Evolutionary conservation across 2,797 vertebrate species (phyloP), one percentile per base, ranked within the genome.

Genomic region (Myripristis jacobus): DNA sequence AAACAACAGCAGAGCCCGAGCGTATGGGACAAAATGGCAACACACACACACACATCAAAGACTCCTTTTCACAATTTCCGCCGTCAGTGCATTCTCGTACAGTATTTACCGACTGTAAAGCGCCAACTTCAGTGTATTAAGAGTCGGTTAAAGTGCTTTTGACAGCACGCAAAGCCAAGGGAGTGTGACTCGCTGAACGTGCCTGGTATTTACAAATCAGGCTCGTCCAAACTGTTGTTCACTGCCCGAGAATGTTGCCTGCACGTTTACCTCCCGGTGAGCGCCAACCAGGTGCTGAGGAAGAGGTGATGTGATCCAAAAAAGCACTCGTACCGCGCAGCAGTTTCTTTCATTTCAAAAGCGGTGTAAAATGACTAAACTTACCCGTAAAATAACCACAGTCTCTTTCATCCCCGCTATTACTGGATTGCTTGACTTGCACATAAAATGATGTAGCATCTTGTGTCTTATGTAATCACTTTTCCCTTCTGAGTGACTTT

Each of bases 1-100:
- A 77, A 75, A 83, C 73, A 69, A 71, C 74, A 61, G 50, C 22
- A 66, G 56, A 64, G 52, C 19, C 38, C 1, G 5, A 48, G 22
- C 66, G 63, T 22, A 52, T 29, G 19, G 43, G 25, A 56, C 16
- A 5, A 36, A 73, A 67, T 25, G 43, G 15, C 62, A 73, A 72
- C 51, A 69, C 54, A 31, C 22, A 54, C 29, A 31, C 24, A 57
- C 12, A 44, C 15, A 44, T 41, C 11, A 43, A 12, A 44, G 46
- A 46, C 59, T 36, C 34, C 34, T 36, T 36, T 36, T 36, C 46
- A n/a, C 59, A 19, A 19, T 53, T 62, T 67, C 36, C 10, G 7
- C 34, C 34, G 2, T 36, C 34, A 36, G 6, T 10, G 9, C 7
- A 36, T 10, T 36, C 34, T 36, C 34, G 9, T 36, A 36, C 34